A percentile compares a stretch with the other conserved stretches of the same genome.
Evolutionary conservation across 1,140 invertebrate species (phyloP).

Genomic region (Caenorhabditis brenneri): DNA sequence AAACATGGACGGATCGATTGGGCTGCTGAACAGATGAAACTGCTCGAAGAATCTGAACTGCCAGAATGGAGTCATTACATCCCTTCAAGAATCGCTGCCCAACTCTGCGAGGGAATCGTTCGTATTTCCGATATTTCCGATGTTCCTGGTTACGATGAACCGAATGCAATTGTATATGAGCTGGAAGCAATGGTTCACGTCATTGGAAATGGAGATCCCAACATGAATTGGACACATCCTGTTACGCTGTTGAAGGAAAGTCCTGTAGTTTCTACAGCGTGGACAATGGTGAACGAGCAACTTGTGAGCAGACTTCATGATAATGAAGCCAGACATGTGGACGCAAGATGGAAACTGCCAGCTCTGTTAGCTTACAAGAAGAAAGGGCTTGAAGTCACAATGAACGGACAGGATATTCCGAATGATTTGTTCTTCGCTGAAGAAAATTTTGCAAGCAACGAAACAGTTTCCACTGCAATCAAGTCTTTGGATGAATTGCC

Average conservation of each 20-base stretch:
- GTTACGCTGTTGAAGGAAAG: constrained; percentile 1
- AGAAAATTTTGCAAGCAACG: not conserved
- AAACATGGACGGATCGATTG: not conserved
- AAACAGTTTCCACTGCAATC: not conserved
- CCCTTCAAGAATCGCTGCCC: not conserved
- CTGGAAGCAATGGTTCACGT: not conserved
- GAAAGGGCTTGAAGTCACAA: not conserved
- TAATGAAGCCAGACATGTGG: constrained; percentile 16
- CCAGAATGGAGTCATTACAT: not conserved
- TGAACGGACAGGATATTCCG: not conserved
- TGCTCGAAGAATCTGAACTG: not conserved
- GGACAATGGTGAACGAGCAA: constrained; percentile 13
- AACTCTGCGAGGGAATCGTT: constrained; percentile 18
- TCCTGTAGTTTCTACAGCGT: not conserved
- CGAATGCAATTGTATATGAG: not conserved
- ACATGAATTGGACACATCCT: not conserved
- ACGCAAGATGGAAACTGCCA: constrained; percentile 19
- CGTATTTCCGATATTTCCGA: constrained; percentile 3
- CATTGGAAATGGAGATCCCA: not conserved
- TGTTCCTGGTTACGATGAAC: not conserved
- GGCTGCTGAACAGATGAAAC: not conserved
- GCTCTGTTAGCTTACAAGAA: not conserved
- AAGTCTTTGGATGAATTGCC: not conserved
- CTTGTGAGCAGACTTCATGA: not conserved
- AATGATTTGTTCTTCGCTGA: constrained; percentile 16